phyloP scores from a whole-genome alignment of 2,888 invertebrate genomes.

The Himalopsyche tibetana region DNA sequence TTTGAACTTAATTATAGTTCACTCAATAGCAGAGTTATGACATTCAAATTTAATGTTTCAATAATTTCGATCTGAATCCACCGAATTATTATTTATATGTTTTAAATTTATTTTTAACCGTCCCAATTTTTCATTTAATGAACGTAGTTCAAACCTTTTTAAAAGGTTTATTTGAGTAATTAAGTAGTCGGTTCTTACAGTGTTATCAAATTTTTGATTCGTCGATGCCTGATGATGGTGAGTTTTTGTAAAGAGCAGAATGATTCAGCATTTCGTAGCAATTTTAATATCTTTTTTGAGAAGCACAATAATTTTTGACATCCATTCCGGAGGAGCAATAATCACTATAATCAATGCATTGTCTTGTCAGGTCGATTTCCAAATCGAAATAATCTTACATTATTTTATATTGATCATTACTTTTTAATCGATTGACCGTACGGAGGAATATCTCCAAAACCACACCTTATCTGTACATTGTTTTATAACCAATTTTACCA shows the following conservation, averaged over 20 bases:
- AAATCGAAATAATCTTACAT: constrained; percentile 39
- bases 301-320: constrained; percentile 43
- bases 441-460: background rate
- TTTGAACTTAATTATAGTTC: too few species aligned
- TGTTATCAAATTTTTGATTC: constrained; percentile 14
- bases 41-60: too few species aligned
- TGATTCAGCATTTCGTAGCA: constrained; percentile 34
- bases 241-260: constrained; percentile 35
- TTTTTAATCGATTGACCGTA: constrained; percentile 20
- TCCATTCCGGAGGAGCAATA: constrained; percentile 34
- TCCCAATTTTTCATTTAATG: too few species aligned
- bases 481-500: too few species aligned
- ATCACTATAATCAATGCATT: constrained; percentile 38
- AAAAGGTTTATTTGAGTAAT: too few species aligned
- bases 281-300: constrained; percentile 43
- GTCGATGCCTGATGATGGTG: constrained; percentile 32
- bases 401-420: constrained; percentile 22
- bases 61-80: too few species aligned
- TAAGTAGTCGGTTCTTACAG: background rate
- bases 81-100: too few species aligned
- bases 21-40: too few species aligned
- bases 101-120: too few species aligned
- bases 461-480: constrained; percentile 5
- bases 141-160: too few species aligned
- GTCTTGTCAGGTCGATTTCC: constrained; percentile 25